Evolutionary conservation across 2,888 invertebrate species (phyloP).

Genomic region (Zonitis immaculata): DNA sequence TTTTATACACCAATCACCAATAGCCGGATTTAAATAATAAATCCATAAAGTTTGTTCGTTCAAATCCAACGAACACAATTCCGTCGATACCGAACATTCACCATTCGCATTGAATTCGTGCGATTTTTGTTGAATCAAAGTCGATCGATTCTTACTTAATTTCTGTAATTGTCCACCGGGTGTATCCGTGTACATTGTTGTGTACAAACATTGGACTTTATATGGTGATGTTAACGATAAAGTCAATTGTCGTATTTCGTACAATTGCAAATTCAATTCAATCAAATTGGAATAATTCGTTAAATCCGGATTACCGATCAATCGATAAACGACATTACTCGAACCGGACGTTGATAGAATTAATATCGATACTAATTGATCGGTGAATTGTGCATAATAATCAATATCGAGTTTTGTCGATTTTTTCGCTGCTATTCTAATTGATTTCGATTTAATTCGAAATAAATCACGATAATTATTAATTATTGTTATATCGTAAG

Average conservation of each 20-base stretch:
- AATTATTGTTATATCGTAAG: constrained; percentile 8
- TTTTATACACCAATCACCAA: constrained; percentile 37
- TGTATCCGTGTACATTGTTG: background rate
- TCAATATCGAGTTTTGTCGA: constrained; percentile 18
- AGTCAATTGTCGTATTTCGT: constrained; percentile 16
- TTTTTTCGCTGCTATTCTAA: constrained; percentile 20
- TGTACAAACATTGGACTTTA: background rate
- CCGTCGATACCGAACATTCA: background rate
- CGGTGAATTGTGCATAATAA: constrained; percentile 34
- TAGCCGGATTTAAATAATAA: constrained; percentile 28
- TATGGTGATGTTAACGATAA: constrained; percentile 26
- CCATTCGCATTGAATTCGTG: constrained; percentile 10
- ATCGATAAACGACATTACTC: constrained; percentile 30
- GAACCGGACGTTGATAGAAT: constrained; percentile 37
- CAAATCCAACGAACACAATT: constrained; percentile 12
- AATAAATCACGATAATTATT: constrained; percentile 9
- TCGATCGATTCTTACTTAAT: background rate
- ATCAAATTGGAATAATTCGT: constrained; percentile 21
- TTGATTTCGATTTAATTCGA: background rate
- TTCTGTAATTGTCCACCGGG: background rate
- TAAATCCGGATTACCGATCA: constrained; percentile 35
- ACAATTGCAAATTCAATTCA: constrained; percentile 22
- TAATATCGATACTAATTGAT: constrained; percentile 24
- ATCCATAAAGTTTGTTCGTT: constrained; percentile 19
- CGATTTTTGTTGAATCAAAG: background rate